Evolutionary conservation across 2,113 vertebrate species (phyloP).

Genomic region (Sprattus sprattus): DNA sequence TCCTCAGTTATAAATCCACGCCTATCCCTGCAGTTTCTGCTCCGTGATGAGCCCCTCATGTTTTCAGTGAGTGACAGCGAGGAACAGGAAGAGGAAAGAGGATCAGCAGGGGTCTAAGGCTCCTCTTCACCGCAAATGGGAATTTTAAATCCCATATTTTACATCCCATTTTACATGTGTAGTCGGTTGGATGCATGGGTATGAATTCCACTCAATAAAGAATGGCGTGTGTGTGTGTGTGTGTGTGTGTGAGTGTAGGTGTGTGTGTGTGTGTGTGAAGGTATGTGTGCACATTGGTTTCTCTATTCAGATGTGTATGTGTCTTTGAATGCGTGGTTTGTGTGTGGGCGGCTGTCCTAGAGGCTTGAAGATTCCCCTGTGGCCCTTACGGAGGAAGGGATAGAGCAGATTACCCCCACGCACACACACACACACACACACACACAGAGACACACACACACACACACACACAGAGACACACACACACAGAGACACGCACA

Average conservation of each 20-base stretch:
- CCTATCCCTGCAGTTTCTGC: background rate
- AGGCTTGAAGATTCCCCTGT: background rate
- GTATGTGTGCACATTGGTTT: background rate
- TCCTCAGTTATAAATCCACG: background rate
- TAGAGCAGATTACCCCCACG: background rate
- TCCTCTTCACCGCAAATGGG: slow-evolving; percentile 3
- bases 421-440: background rate
- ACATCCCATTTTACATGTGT: slow-evolving; percentile 11
- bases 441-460: background rate
- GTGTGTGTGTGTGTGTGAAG: background rate
- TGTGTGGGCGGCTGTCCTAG: background rate
- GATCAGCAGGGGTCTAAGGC: background rate
- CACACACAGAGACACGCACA: too few relatives aligned
- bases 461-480: too few relatives aligned
- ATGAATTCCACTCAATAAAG: background rate
- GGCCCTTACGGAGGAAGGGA: background rate
- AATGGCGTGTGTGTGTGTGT: background rate
- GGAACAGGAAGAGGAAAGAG: background rate
- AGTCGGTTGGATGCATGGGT: background rate
- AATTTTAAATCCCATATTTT: background rate
- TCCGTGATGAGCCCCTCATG: background rate
- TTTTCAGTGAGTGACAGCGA: background rate
- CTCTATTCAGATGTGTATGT: background rate
- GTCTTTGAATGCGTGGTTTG: background rate
- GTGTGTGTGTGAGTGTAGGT: background rate